These are phyloP conservation scores for Ardeotis arabs DNA, from an alignment of 2,113 vertebrate genomes.

Conservation along the genomic window DNA sequence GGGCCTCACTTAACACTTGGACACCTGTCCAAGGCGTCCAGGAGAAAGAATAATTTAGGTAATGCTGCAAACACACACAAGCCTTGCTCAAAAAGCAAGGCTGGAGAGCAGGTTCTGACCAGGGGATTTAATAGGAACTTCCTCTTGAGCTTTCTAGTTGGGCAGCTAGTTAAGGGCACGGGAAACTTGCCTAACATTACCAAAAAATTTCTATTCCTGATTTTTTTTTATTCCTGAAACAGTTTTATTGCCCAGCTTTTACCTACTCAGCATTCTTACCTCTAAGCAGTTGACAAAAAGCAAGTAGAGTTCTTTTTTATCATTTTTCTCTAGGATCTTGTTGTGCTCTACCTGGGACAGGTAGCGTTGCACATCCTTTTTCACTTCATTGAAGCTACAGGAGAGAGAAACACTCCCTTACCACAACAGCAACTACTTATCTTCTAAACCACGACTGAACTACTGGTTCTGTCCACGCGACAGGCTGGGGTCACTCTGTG, in stretches of 20 bases:
- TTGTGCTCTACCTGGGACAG: slow-evolving; percentile 79
- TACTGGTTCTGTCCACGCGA: neutral
- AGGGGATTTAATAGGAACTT: neutral
- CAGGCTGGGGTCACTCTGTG: neutral
- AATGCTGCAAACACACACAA: neutral
- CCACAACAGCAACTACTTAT: neutral
- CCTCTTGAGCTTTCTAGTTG: neutral
- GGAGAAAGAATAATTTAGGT: neutral
- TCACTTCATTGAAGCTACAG: slow-evolving; percentile 86
- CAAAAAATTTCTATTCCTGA: neutral
- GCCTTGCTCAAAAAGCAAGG: neutral
- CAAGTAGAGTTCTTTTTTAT: slow-evolving; percentile 87
- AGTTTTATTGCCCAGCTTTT: neutral
- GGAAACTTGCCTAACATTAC: neutral
- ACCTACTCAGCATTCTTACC: slow-evolving; percentile 65
- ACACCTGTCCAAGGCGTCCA: neutral
- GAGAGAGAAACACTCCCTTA: slow-evolving; percentile 14
- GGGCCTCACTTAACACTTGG: neutral
- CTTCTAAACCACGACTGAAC: neutral
- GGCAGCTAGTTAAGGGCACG: neutral
- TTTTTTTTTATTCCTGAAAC: neutral
- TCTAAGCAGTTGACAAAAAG: slow-evolving; percentile 92
- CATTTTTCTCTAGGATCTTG: slow-evolving; percentile 73
- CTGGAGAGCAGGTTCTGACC: neutral
- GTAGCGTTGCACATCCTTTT: slow-evolving; percentile 82